Conservation (phyloP, 1,140 invertebrate genomes). For the Drosophila miranda region DNA sequence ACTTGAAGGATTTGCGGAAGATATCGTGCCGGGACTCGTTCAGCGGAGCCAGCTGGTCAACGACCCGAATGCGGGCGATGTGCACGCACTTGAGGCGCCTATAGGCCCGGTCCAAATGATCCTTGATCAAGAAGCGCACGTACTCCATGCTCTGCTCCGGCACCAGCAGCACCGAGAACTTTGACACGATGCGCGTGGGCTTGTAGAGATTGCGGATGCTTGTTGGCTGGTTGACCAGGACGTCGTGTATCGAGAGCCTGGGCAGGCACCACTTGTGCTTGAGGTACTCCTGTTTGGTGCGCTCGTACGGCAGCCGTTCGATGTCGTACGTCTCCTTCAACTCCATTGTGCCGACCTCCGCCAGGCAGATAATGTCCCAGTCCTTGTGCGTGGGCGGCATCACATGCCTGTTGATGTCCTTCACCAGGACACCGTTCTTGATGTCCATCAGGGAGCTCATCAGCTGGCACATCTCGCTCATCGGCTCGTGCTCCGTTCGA, state of each 20-base stretch:
- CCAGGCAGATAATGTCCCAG: slow-evolving; percentile 27
- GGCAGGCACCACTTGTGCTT: slow-evolving; percentile 42
- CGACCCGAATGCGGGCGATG: slow-evolving; percentile 1
- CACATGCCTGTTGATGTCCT: slow-evolving; percentile 17
- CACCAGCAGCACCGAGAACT: slow-evolving; percentile 42
- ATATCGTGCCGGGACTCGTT: neutral
- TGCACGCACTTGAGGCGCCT: slow-evolving; percentile 4
- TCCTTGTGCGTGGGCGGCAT: slow-evolving; percentile 32
- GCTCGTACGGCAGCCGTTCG: slow-evolving; percentile 10
- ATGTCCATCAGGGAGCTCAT: slow-evolving; percentile 17
- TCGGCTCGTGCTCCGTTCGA: neutral
- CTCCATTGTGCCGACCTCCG: slow-evolving; percentile 25
- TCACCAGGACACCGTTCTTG: neutral
- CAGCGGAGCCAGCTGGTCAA: slow-evolving; percentile 20
- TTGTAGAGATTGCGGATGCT: neutral
- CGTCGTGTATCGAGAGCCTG: slow-evolving; percentile 16
- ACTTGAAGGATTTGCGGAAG: slow-evolving; percentile 8
- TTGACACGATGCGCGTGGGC: neutral
- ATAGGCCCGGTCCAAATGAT: slow-evolving; percentile 28
- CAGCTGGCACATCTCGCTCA: slow-evolving; percentile 30
- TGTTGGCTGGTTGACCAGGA: neutral
- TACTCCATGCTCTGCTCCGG: slow-evolving; percentile 25
- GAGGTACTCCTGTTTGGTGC: slow-evolving; percentile 10
- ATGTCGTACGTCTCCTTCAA: slow-evolving; percentile 1
- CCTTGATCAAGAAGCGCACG: neutral